Evolutionary conservation across 2,888 invertebrate genomes (phyloP).

Genomic region (Tipula confusa): DNA sequence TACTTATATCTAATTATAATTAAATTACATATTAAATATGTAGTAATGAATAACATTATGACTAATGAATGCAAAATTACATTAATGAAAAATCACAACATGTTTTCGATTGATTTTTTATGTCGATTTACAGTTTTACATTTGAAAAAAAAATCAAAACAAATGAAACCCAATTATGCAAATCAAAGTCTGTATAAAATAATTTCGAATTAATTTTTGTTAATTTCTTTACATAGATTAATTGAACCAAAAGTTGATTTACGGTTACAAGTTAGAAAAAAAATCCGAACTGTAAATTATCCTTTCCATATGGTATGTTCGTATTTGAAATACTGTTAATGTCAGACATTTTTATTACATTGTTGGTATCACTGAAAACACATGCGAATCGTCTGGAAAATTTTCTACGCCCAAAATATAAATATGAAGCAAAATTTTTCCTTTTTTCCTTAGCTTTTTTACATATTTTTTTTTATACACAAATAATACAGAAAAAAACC

Average conservation of each 20-base stretch:
- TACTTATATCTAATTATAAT: background rate
- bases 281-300: background rate
- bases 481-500: too few species aligned
- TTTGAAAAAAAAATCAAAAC: background rate
- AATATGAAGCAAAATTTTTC: background rate
- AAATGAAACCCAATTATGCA: background rate
- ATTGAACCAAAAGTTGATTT: too few species aligned
- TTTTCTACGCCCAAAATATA: background rate
- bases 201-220: too few species aligned
- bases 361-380: conserved; percentile 6
- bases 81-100: background rate
- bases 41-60: background rate
- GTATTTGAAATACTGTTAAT: background rate
- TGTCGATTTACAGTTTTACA: background rate
- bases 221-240: too few species aligned
- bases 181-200: background rate
- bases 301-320: background rate
- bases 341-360: conserved; percentile 6
- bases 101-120: background rate
- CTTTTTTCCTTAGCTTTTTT: background rate
- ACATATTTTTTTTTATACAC: background rate
- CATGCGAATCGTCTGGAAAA: conserved; percentile 25
- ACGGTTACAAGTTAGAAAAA: too few species aligned
- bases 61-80: background rate
- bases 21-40: background rate